phyloP scores from a whole-genome alignment of 2,113 vertebrate species.

The Oreochromis aureus region DNA sequence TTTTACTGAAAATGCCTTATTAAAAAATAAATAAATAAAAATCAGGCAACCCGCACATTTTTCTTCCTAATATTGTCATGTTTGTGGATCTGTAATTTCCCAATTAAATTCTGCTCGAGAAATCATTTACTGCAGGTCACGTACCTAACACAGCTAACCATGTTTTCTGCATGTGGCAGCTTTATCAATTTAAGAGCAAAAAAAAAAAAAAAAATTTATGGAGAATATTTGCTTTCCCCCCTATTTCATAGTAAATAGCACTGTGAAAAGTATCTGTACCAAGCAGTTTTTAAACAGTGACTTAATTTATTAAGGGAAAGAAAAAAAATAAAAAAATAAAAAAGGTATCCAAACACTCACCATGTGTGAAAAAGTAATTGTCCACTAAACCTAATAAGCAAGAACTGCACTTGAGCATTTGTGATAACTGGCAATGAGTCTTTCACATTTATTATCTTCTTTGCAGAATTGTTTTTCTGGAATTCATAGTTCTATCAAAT shows the following conservation, averaged over 20 bases:
- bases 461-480: background rate
- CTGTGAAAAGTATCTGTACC: background rate
- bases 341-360: background rate
- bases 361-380: background rate
- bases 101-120: background rate
- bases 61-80: background rate
- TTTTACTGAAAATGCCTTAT: background rate
- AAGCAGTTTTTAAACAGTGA: background rate
- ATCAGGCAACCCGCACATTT: background rate
- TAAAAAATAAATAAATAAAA: background rate
- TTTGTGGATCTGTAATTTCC: background rate
- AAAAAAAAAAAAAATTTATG: background rate
- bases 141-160: background rate
- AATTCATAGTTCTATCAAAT: background rate
- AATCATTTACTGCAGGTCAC: background rate
- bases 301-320: background rate
- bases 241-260: background rate
- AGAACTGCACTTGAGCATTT: background rate
- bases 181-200: background rate
- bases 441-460: background rate
- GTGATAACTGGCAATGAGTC: background rate
- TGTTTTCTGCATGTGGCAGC: background rate
- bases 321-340: background rate
- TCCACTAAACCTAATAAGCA: background rate
- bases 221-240: background rate